Conservation (phyloP, 2,797 vertebrate species). For the Eulemur rubriventer region DNA sequence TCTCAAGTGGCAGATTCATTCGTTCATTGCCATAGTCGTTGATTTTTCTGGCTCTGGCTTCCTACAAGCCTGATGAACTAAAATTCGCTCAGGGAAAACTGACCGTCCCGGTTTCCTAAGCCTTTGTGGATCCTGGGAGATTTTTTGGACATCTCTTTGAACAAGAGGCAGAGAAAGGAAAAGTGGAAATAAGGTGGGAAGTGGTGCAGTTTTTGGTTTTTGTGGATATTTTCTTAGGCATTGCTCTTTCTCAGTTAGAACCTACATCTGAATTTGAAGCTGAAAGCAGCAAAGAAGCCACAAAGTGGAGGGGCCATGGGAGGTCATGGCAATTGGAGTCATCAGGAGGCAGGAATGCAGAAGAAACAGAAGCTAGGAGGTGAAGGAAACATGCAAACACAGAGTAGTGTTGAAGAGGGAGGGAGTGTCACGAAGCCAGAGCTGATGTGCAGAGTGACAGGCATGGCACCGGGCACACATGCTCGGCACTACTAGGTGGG, state of each 20-base stretch:
- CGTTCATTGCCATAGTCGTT: background rate
- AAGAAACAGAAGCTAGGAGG: background rate
- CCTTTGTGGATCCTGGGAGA: background rate
- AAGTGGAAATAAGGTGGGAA: no score
- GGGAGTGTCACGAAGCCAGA: background rate
- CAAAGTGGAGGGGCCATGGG: background rate
- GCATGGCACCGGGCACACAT: rapidly evolving
- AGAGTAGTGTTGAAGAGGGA: background rate
- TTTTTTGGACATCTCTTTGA: background rate
- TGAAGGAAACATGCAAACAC: background rate
- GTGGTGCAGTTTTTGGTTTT: no score
- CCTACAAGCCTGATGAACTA: background rate
- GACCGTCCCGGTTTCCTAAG: background rate
- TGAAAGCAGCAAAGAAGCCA: background rate
- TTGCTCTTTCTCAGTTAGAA: background rate
- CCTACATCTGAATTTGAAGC: background rate
- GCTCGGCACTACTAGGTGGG: rapidly evolving
- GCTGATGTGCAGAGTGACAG: background rate
- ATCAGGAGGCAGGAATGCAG: background rate
- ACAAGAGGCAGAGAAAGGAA: background rate
- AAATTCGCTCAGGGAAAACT: background rate
- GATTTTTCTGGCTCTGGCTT: background rate
- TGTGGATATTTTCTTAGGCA: background rate
- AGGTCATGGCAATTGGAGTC: background rate
- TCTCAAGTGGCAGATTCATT: background rate